Base-by-base conservation (phyloP, 2,888 invertebrate genomes). In the Lomographa bimaculata region DNA sequence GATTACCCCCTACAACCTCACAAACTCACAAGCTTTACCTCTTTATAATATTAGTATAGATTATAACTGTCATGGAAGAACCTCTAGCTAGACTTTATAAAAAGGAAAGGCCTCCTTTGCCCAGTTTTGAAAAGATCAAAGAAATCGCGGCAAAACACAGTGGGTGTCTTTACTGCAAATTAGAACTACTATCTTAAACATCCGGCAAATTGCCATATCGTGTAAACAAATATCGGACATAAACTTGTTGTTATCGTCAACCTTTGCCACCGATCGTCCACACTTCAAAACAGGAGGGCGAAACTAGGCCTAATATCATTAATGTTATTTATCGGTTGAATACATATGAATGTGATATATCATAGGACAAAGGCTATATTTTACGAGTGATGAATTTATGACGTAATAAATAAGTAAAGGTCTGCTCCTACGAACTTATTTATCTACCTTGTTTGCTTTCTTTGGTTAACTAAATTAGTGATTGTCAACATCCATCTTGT, bases 161-260 rank as follows among this genome's bases (percentile, higher is more conserved):
- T 64, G 62, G 60, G 60, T 67, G 64, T 59, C 54, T 49, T 44
- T 46, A 57, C 43, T 60, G 59, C 64, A 64, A 69, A 63, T 69
- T 63, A 61, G 50, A 35, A 62, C 52, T 58, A 47, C 62, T 72
- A 75, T 71, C 67, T 60, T 51, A 41, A 57, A 78, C 78, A 80
- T 82, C 80, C 82, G 80, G 79, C 76, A 79, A 82, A 80, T 80
- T 76, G 68, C 69, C 68, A 63, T 75, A 76, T 73, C 69, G 57
- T 64, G 46, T 56, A 60, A 68, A 72, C 61, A 10, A 41, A 41
- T 35, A 35, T 35, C 34, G 16, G 35, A 30, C 68, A 49, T 58
- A 61, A 68, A 74, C 59, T 60, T 50, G 47, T 57, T 54, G 61
- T 81, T 82, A 79, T 83, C 83, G 76, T 63, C 73, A 68, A 70